phyloP scores from a whole-genome alignment of 2,888 invertebrate species.

The Stenichneumon culpator region DNA sequence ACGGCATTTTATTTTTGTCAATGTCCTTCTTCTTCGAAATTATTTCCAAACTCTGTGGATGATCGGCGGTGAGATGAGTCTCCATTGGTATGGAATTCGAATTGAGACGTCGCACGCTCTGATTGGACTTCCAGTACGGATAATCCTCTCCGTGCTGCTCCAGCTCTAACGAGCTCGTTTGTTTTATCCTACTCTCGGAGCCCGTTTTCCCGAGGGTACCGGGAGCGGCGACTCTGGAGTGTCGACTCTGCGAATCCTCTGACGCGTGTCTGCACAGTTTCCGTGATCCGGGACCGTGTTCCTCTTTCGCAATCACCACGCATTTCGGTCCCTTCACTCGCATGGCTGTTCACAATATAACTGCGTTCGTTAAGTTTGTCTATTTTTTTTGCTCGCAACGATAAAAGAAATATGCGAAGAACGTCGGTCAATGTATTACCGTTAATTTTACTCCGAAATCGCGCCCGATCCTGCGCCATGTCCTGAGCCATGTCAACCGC shows the following conservation, averaged over 20 bases:
- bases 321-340: slow-evolving; percentile 78
- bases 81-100: slow-evolving; percentile 82
- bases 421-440: slow-evolving; percentile 71
- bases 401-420: neutral
- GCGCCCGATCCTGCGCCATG: slow-evolving; percentile 74
- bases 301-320: slow-evolving; percentile 78
- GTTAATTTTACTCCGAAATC: slow-evolving; percentile 73
- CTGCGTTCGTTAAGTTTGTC: neutral
- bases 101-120: slow-evolving; percentile 80
- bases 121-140: slow-evolving; percentile 83
- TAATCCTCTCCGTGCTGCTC: slow-evolving; percentile 81
- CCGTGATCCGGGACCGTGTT: slow-evolving; percentile 73
- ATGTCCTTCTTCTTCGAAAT: slow-evolving; percentile 81
- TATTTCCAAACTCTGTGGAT: slow-evolving; percentile 83
- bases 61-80: slow-evolving; percentile 80
- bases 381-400: neutral
- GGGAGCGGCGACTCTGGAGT: slow-evolving; percentile 82
- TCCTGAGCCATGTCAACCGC: slow-evolving; percentile 78
- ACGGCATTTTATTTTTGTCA: slow-evolving; percentile 83
- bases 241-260: slow-evolving; percentile 81
- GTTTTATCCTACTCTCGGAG: slow-evolving; percentile 86
- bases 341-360: slow-evolving; percentile 49
- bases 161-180: slow-evolving; percentile 87
- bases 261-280: slow-evolving; percentile 82
- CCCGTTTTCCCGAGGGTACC: slow-evolving; percentile 84